Base-by-base conservation (phyloP, 2,888 invertebrate species). In the Melanophora roralis region DNA sequence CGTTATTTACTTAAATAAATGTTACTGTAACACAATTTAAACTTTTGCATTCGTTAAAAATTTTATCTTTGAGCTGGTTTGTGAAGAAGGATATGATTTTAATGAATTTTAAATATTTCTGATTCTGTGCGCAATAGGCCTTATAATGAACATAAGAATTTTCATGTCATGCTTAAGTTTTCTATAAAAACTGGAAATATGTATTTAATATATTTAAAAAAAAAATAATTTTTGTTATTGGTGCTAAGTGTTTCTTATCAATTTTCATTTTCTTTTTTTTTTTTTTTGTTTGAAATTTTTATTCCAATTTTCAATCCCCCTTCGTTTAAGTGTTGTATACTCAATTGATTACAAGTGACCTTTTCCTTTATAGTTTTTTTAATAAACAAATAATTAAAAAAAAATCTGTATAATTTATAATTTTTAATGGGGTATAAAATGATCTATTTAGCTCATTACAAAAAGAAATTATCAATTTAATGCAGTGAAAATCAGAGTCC, bases 361-460 rank as follows among this genome's bases (percentile, higher is more conserved):
- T 68, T 57, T 67, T 57, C n/a, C n/a, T 45, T 45, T 55, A 5
- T 14, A 49, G 51, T 59, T 71, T 43, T 55, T 62, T 68, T 76
- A 73, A 80, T 80, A 76, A 80, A 80, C 80, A 80, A 76, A 76
- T 73, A 80, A 80, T 76, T 80, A 76, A 76, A n/a, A n/a, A n/a
- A n/a, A 80, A 80, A 68, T 76, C 76, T 64, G 73, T 76, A 76
- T 68, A 73, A 75, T 71, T 62, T 27, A 27, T 6, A 27, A 27
- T 59, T 64, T 75, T 80, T 80, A 73, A 80, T 80, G 76, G 76
- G 76, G 76, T 80, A 80, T 73, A 80, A 80, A 80, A 73, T 76
- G 67, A 80, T 80, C 80, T 68, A 80, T 80, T 80, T 68, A 68
- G 36, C n/a, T 59, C 11, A n/a, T 9, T 40, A 27, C 21, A 23